Evolutionary conservation across 2,113 vertebrate species (phyloP).

Genomic region (Cebidichthys violaceus): DNA sequence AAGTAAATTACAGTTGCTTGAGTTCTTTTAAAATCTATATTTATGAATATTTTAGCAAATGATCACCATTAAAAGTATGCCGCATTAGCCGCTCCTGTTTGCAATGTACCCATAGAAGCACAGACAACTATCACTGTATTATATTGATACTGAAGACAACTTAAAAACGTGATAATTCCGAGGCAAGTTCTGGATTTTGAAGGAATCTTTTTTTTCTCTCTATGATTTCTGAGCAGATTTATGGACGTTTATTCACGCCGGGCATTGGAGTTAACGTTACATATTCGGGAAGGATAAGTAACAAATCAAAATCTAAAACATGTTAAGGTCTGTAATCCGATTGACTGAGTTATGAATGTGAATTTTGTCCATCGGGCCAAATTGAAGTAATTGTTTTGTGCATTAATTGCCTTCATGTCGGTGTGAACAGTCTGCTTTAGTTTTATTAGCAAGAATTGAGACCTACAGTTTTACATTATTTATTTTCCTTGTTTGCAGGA

Average conservation of each 20-base stretch:
- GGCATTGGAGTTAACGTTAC: too few species aligned
- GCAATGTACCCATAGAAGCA: accelerated
- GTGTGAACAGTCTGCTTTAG: not conserved
- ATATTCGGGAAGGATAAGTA: not conserved
- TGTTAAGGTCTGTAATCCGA: not conserved
- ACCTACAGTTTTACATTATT: not conserved
- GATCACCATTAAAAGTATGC: accelerated
- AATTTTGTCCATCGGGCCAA: too few species aligned
- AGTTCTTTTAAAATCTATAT: not conserved
- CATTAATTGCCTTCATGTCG: not conserved
- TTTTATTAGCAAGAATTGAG: not conserved
- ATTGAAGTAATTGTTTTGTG: not conserved
- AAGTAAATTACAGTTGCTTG: not conserved
- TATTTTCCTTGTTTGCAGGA: not conserved
- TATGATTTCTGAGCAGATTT: not conserved
- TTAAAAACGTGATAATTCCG: too few species aligned
- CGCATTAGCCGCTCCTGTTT: not conserved
- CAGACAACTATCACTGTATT: too few species aligned
- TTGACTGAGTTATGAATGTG: too few species aligned
- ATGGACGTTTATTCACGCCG: not conserved
- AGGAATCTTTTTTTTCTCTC: too few species aligned
- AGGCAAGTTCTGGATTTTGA: too few species aligned
- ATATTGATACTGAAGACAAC: too few species aligned
- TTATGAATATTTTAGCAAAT: not conserved
- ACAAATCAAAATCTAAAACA: not conserved